Base-by-base conservation (phyloP, 2,888 invertebrate genomes). In the Macropis europaea region DNA sequence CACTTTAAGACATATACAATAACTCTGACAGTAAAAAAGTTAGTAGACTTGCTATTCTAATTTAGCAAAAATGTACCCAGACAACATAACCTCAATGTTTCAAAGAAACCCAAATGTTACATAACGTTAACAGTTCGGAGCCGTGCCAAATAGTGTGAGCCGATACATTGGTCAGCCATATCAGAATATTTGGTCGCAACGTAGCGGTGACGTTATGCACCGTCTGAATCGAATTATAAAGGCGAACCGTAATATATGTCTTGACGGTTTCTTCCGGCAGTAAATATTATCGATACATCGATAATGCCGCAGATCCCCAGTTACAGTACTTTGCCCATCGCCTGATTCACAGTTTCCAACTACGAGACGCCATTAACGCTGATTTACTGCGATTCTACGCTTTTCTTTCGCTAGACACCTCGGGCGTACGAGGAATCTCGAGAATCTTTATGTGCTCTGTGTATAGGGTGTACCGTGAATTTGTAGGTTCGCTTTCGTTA, bases 381-480 rank as follows among this genome's bases (percentile, higher is more conserved):
- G 76, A 76, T 78, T 78, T 74, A 74, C 60, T 63, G 38, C 73
- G 69, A 74, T 71, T 78, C 68, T 62, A 68, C 42, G 67, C 43
- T 73, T 73, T 68, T 63, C 64, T 67, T 53, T 30, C 19, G 45
- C 64, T 57, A 63, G 71, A 47, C 63, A 71, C 67, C 53, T 60
- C 42, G 43, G 67, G 64, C 62, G 40, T 53, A 34, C 30, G 26
- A 32, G 36, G 54, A 61, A 57, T 42, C 24, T 61, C 32, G 24
- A 34, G 24, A 36, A 22, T 30, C 40, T 42, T 40, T 42, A 61
- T 24, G 9, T 19, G 19, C 40, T 13, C 40, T 17, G 15, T 22
- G 38, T 38, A 48, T 42, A 47, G 42, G 32, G 48, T 42, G 42
- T 42, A 48, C 26, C 36, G 2, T 11, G 15, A 62, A 19, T 45